These are phyloP conservation scores for Percopsis omiscomaycus DNA, from an alignment of 2,797 vertebrate species.

Conservation along the genomic window DNA sequence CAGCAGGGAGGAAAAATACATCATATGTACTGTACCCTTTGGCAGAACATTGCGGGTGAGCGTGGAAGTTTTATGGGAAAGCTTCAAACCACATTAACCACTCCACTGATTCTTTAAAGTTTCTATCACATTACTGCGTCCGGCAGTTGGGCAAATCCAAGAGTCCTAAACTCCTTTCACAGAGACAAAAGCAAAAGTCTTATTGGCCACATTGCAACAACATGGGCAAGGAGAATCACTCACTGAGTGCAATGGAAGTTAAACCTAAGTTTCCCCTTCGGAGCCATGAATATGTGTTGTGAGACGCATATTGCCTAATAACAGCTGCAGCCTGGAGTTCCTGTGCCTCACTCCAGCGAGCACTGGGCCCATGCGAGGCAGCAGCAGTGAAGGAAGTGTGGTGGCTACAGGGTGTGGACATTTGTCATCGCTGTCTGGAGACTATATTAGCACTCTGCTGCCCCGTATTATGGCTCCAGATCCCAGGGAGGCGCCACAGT, in stretches of 20 bases:
- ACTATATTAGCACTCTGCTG: neutral
- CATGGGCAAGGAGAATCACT: neutral
- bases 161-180: neutral
- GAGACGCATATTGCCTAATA: slow-evolving; percentile 9
- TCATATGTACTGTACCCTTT: slow-evolving; percentile 10
- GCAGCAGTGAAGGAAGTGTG: neutral
- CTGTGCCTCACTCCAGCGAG: slow-evolving; percentile 1
- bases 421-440: neutral
- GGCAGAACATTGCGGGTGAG: slow-evolving; percentile 1
- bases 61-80: slow-evolving; percentile 7
- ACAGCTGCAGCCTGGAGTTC: slow-evolving; percentile 24
- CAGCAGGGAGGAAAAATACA: slow-evolving; percentile 11
- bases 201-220: slow-evolving; percentile 9
- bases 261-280: slow-evolving; percentile 11
- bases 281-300: slow-evolving; percentile 6
- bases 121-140: slow-evolving; percentile 21
- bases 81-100: slow-evolving; percentile 22
- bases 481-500: slow-evolving; percentile 12
- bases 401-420: neutral
- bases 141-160: slow-evolving; percentile 9
- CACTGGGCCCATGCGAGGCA: neutral
- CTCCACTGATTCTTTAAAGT: slow-evolving; percentile 19
- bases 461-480: slow-evolving; percentile 2
- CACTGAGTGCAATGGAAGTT: slow-evolving; percentile 31
- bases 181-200: too few relatives aligned